Evolutionary conservation across 1,140 invertebrate species (phyloP), one percentile per base, ranked within the genome.

Genomic region (Drosophila triauraria): DNA sequence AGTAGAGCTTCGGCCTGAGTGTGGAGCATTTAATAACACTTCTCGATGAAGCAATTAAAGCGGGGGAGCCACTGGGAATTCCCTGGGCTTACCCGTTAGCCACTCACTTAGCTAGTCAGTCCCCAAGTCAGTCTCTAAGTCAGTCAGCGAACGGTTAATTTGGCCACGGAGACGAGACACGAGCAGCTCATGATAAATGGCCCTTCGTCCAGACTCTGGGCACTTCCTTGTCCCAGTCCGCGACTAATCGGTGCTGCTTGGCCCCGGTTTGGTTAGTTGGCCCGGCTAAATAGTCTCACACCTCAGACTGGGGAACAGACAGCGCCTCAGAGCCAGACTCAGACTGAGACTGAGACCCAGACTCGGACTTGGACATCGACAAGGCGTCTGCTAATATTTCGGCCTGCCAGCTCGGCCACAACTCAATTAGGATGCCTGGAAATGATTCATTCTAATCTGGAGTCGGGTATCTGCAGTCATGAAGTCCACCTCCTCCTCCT

Each of bases 401-500:
- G 64, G 64, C 40, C 56, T 82, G 76, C 70, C 81, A 61, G 77
- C 80, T 30, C 58, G 63, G 62, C 77, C 59, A 71, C 83, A 87
- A 87, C 83, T 87, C 83, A 87, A 87, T 87, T 87, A 87, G 83
- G 83, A 87, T 87, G 83, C 83, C 83, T 80, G 83, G 43, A 83
- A 86, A 87, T 87, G 83, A 87, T 87, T 87, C 83, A 87, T 87
- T 87, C 80, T 87, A 87, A 86, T 87, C 83, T 87, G 70, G 61
- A 87, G 83, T 87, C 83, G 83, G 79, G 83, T 87, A 87, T 87
- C 83, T 82, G 76, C 67, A 83, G 83, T 87, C 83, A 87, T 87
- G 83, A 87, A 67, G 54, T 77, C 43, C 50, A 23, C 44, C 43
- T 47, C 43, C 38, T 30, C 53, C 59, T 40, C 40, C 46, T 48